Evolutionary conservation across 2,797 vertebrate species (phyloP).

Genomic region (Aselliscus stoliczkanus): DNA sequence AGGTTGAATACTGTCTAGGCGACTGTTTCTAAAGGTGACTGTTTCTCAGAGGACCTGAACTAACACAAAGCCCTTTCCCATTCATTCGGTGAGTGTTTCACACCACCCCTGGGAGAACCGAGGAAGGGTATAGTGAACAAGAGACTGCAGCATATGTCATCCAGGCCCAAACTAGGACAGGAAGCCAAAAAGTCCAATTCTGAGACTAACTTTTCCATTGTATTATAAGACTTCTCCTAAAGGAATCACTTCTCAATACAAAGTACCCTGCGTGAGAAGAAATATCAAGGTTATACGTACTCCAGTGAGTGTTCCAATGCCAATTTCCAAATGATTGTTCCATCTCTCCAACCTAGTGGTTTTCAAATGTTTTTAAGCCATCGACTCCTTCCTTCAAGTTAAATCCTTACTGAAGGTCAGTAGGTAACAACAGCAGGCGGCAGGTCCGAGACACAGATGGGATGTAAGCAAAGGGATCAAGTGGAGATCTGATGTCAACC

Average conservation of each 20-base stretch:
- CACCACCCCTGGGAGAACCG: not conserved
- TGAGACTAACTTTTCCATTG: not conserved
- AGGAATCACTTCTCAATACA: not conserved
- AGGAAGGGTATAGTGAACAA: not conserved
- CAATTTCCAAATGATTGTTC: not conserved
- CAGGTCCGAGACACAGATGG: not conserved
- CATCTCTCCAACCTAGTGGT: not conserved
- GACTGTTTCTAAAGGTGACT: not conserved
- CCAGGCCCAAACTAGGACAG: not conserved
- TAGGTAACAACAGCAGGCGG: not conserved
- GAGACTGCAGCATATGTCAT: not conserved
- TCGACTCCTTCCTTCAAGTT: not conserved
- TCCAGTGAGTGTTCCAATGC: not conserved
- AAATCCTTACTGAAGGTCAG: not conserved
- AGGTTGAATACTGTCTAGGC: not conserved
- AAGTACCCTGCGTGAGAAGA: not conserved
- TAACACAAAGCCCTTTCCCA: not conserved
- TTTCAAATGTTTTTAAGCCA: not conserved
- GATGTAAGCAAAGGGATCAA: not conserved
- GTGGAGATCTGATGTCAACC: not conserved
- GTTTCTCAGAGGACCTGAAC: not conserved
- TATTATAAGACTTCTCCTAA: not conserved
- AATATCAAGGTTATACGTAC: not conserved
- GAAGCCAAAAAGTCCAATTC: not conserved
- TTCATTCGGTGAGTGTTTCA: not conserved